These are phyloP conservation scores for Strix uralensis DNA, from an alignment of 2,113 vertebrate species.

Conservation along the genomic window DNA sequence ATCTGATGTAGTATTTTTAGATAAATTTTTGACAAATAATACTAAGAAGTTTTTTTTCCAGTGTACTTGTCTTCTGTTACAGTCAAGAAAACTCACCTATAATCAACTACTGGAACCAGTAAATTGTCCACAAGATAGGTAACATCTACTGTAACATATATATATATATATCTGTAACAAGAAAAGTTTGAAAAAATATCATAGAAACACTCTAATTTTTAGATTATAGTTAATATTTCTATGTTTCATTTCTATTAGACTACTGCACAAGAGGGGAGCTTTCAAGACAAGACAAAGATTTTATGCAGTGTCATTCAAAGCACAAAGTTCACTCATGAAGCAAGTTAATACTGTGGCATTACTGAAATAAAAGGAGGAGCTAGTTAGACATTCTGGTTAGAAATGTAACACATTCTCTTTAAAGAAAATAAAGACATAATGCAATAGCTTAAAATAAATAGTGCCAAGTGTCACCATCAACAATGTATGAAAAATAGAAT, in stretches of 20 bases:
- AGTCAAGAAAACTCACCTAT: neutral
- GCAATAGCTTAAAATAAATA: slow-evolving; percentile 72
- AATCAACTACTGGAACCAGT: neutral
- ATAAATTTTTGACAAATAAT: neutral
- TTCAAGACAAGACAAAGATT: slow-evolving; percentile 31
- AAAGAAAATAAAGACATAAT: slow-evolving; percentile 56
- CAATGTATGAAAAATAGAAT: neutral
- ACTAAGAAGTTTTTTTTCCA: neutral
- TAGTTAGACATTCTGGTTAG: slow-evolving; percentile 47
- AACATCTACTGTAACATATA: neutral
- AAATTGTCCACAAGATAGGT: neutral
- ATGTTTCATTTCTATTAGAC: slow-evolving; percentile 62
- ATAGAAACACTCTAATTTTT: neutral
- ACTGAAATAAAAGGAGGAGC: slow-evolving; percentile 51
- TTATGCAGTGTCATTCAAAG: slow-evolving; percentile 38
- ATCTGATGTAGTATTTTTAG: neutral
- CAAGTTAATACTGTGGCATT: slow-evolving; percentile 53
- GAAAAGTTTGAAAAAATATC: neutral
- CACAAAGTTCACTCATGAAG: slow-evolving; percentile 59
- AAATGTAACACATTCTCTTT: slow-evolving; percentile 54
- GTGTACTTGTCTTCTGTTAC: neutral
- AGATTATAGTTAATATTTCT: slow-evolving; percentile 29
- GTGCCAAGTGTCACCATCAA: slow-evolving; percentile 28
- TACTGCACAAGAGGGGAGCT: slow-evolving; percentile 49
- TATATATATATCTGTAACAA: neutral